Evolutionary conservation across 1,140 invertebrate genomes (phyloP), one percentile per base, ranked within the genome.

Genomic region (Tetraneura akinire): DNA sequence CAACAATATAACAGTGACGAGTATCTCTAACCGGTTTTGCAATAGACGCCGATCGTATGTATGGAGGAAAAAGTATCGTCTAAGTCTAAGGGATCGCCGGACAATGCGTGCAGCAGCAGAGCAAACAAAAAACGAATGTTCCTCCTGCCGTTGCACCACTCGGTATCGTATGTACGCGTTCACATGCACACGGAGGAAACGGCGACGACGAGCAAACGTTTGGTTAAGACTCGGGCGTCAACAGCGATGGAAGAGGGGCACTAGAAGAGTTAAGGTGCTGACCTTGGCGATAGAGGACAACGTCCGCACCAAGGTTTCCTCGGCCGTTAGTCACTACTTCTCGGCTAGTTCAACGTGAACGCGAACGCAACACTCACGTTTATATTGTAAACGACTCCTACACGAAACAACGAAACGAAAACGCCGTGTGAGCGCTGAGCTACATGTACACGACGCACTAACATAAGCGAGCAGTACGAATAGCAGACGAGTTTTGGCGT

Each of bases 241-340:
- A 5, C 10, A 8, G 21, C 37, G 81, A 51, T 81, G 70, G 81
- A 80, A 66, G 80, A 3, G 64, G 64, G 21, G 8, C 68, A 53
- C 70, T 49, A 47, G 16, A 73, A 53, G 70, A 73, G 18, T 21
- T 32, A 73, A 53, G 49, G 16, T 62, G 49, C 9, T 62, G 74
- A 78, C 74, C 74, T 78, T 78, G 74, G 47, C n/a, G 55, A 78
- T 78, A 78, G 37, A 78, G 74, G 55, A 78, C 74, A 78, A 78
- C 23, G 74, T 29, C 74, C 74, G 74, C 32, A n/a, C 16, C 74
- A 78, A 78, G 74, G 74, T 78, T 74, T 78, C 21, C 14, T 13
- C 42, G 6, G 37, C 55, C 14, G 18, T 37, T 37, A 23, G 62
- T 11, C 62, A 66, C 62, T 18, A 2, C 51, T 37, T 8, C 23